phyloP scores from a whole-genome alignment of 2,113 vertebrate genomes.

The Eptesicus fuscus region DNA sequence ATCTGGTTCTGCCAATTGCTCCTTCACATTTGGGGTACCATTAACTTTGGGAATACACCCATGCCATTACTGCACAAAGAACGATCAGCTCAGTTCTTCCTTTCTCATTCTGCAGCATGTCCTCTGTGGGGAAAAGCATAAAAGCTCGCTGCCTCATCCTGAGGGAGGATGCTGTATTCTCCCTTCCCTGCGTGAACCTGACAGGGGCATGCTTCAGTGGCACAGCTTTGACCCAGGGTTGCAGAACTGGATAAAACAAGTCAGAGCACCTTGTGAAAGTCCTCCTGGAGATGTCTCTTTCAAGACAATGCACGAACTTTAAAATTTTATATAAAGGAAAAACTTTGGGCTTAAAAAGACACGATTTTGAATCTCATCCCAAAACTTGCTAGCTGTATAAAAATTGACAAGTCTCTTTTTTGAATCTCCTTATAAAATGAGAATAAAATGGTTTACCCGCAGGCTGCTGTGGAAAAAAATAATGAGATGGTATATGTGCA shows the following conservation, averaged over 20 bases:
- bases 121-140: not conserved
- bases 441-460: conserved; percentile 17
- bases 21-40: not conserved
- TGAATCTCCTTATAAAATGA: not conserved
- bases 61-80: conserved; percentile 12
- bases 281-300: not conserved
- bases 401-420: not conserved
- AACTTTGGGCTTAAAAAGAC: not conserved
- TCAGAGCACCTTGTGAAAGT: not conserved
- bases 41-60: conserved; percentile 2
- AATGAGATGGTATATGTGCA: conserved; percentile 9
- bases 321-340: conserved; percentile 16
- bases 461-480: not conserved
- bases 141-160: not conserved
- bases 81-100: not conserved
- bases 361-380: not conserved
- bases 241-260: not conserved
- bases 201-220: not conserved
- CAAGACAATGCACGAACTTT: not conserved
- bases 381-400: not conserved
- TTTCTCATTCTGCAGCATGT: not conserved
- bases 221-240: conserved; percentile 16
- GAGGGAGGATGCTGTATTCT: not conserved
- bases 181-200: not conserved
- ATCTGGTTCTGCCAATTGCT: not conserved